Evolutionary conservation across 2,888 invertebrate genomes (phyloP).

Genomic region (Parascotia fuliginaria): DNA sequence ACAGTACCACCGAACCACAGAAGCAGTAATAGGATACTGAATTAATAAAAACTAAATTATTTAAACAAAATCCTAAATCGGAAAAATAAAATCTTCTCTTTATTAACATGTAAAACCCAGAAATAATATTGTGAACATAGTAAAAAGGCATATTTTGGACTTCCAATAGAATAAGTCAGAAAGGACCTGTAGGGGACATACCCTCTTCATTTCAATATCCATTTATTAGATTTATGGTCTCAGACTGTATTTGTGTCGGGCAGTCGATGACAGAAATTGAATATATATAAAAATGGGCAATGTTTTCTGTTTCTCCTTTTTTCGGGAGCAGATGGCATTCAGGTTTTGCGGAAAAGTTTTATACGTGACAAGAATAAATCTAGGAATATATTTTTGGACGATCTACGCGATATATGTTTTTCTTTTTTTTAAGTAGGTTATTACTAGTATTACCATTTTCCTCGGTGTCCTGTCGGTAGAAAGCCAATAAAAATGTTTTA

Average conservation of each 20-base stretch:
- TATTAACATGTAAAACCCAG: conserved; percentile 21
- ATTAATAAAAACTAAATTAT: no score
- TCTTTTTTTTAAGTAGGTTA: conserved; percentile 11
- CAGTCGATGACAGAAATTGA: conserved; percentile 62
- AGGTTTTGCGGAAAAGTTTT: conserved; percentile 32
- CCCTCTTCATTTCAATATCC: conserved; percentile 71
- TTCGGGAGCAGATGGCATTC: conserved; percentile 38
- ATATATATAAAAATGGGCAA: conserved; percentile 46
- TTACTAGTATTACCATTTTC: conserved; percentile 9
- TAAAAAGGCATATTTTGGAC: conserved; percentile 42
- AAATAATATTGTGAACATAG: conserved; percentile 37
- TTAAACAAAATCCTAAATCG: no score
- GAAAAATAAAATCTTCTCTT: background rate
- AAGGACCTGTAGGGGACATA: conserved; percentile 50
- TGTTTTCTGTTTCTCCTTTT: conserved; percentile 30
- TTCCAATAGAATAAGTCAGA: conserved; percentile 51
- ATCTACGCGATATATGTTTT: conserved; percentile 26
- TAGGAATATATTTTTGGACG: conserved; percentile 17
- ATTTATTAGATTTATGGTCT: conserved; percentile 66
- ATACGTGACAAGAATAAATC: conserved; percentile 41
- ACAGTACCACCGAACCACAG: no score
- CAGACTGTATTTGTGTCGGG: conserved; percentile 49
- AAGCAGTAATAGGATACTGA: no score
- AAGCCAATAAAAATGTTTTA: conserved; percentile 6
- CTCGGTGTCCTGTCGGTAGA: conserved; percentile 4